Evolutionary conservation across 2,888 invertebrate genomes (phyloP).

Genomic region (Harpalus rufipes): DNA sequence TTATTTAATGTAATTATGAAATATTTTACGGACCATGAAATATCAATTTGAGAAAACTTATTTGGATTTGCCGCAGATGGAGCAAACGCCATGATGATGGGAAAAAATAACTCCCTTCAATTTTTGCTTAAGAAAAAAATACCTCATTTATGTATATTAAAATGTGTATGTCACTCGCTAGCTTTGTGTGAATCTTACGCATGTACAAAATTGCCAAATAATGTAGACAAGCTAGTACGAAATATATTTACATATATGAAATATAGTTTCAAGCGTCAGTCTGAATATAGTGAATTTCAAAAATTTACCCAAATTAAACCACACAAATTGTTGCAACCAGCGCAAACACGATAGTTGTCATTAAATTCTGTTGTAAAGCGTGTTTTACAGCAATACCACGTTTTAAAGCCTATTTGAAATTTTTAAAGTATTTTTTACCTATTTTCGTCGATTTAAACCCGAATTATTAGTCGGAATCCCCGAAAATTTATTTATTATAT

Average conservation of each 20-base stretch:
- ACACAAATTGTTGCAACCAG: conserved; percentile 70
- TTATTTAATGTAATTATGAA: too few species aligned
- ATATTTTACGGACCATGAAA: too few species aligned
- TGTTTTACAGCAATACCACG: conserved; percentile 70
- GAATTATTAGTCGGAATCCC: conserved; percentile 56
- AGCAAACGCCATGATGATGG: too few species aligned
- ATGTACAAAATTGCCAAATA: conserved; percentile 71
- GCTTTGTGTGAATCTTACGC: conserved; percentile 72
- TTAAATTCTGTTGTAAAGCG: conserved; percentile 68
- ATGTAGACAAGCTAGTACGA: conserved; percentile 71
- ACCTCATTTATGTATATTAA: conserved; percentile 68
- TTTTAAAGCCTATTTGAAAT: conserved; percentile 65
- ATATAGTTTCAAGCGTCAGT: conserved; percentile 71
- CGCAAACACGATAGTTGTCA: conserved; percentile 70
- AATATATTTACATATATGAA: conserved; percentile 72
- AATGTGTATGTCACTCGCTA: conserved; percentile 74
- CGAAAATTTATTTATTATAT: conserved; percentile 56
- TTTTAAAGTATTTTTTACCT: conserved; percentile 64
- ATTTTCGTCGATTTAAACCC: conserved; percentile 54
- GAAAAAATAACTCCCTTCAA: too few species aligned
- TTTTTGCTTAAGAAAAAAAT: too few species aligned
- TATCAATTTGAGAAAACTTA: too few species aligned
- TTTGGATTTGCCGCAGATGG: too few species aligned
- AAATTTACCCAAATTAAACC: conserved; percentile 70
- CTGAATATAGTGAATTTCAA: conserved; percentile 71